Base-by-base conservation (phyloP, 1,140 invertebrate genomes). In the Pogonus chalceus region DNA sequence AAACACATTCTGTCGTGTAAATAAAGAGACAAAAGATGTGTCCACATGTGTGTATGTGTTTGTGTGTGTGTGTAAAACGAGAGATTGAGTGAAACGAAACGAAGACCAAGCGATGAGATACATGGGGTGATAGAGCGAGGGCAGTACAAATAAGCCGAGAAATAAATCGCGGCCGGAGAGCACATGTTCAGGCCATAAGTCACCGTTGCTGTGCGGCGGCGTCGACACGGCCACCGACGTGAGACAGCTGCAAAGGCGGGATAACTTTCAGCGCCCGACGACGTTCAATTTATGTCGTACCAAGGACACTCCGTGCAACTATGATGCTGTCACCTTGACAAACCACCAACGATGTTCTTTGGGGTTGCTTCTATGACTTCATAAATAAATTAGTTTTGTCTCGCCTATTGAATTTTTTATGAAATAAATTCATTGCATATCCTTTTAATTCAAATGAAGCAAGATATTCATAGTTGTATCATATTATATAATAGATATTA, bases 211-310 rank as follows among this genome's bases (percentile, higher is more conserved):
- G 18, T 18, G 18, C 37, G 7, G 37, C 37, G 37, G 3, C 37
- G 37, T 43, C 37, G 37, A 43, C 37, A 43, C 7, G 3, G 18
- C 18, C 37, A 18, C 37, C 37, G 37, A 43, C 37, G 18, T 43
- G 37, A 43, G 37, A 43, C 37, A 43, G 37, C 37, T 43, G 37
- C 37, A 4, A 12, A 9, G 18, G 7, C 18, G 37, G 37, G 37
- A 18, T 43, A 43, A 43, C 37, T 43, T 43, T 43, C 37, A 43
- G 18, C 37, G 37, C n/a, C n/a, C n/a, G n/a, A n/a, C 37, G 18
- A 43, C 37, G 18, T 43, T 43, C 37, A 43, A 43, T 43, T 43
- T 43, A 43, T 43, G 37, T 43, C 37, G 37, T n/a, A n/a, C n/a
- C n/a, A n/a, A n/a, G n/a, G n/a, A n/a, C n/a, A n/a, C 37, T 7